Conservation (phyloP, 2,797 vertebrate species). For the Darevskia nairensis region DNA sequence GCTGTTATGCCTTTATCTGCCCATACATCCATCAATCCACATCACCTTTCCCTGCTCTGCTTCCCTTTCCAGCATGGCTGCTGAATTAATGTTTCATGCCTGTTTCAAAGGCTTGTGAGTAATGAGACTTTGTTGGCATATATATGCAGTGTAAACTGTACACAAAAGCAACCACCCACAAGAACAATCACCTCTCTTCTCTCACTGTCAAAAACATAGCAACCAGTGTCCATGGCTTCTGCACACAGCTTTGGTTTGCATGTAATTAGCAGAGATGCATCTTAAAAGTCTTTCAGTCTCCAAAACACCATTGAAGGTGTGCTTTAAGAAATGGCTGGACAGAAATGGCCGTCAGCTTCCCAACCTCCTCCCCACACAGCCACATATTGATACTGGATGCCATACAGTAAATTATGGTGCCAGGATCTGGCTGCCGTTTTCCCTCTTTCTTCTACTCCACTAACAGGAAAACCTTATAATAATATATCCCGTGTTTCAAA, state of each 20-base stretch:
- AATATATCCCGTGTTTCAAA: not conserved
- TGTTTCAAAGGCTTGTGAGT: conserved; percentile 71
- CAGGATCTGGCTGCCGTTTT: not conserved
- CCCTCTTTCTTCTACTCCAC: not conserved
- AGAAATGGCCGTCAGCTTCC: not conserved
- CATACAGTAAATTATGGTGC: not conserved
- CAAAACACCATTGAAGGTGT: not conserved
- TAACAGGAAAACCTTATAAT: not conserved
- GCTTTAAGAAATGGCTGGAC: not conserved
- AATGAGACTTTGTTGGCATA: conserved; percentile 67
- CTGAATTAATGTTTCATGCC: conserved; percentile 64
- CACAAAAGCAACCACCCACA: conserved; percentile 17
- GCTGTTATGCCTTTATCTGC: conserved; percentile 25
- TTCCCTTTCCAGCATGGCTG: conserved; percentile 26
- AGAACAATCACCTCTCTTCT: conserved; percentile 63
- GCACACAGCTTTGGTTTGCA: conserved; percentile 72
- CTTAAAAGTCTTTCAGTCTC: conserved; percentile 71
- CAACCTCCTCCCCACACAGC: not conserved
- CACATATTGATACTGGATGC: not conserved
- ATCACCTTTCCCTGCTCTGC: conserved; percentile 33
- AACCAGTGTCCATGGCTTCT: conserved; percentile 68
- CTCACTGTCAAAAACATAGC: conserved; percentile 71
- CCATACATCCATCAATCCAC: conserved; percentile 46
- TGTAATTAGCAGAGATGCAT: conserved; percentile 75
- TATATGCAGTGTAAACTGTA: conserved; percentile 61